These are phyloP conservation scores for Glaucidium brasilianum DNA, from an alignment of 2,113 vertebrate genomes.

Conservation along the genomic window DNA sequence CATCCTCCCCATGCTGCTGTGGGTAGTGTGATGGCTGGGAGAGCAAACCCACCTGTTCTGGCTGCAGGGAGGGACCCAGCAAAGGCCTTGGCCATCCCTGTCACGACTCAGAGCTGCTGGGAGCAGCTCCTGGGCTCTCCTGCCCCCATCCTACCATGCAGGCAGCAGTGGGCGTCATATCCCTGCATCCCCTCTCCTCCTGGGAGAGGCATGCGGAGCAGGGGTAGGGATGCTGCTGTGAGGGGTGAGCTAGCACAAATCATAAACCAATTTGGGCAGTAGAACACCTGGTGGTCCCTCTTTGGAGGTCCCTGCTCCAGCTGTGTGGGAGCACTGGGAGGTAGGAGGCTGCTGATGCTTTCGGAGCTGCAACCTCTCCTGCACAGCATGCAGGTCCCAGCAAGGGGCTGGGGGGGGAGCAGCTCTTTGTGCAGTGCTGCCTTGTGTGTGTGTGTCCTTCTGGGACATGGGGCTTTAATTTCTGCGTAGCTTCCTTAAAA, in stretches of 20 bases:
- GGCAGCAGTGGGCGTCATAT: not conserved
- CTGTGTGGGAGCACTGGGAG: not conserved
- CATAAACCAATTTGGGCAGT: not conserved
- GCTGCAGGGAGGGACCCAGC: not conserved
- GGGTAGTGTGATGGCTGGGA: not conserved
- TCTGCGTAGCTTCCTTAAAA: not conserved
- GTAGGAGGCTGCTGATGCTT: not conserved
- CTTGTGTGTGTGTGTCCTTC: not conserved
- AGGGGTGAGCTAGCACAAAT: not conserved
- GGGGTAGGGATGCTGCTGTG: not conserved
- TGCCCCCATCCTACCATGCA: not conserved
- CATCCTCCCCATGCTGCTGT: fast-evolving
- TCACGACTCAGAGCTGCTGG: not conserved
- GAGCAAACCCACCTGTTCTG: fast-evolving
- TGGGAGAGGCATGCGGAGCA: fast-evolving
- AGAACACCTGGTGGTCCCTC: not conserved
- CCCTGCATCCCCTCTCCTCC: not conserved
- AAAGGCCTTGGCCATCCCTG: fast-evolving
- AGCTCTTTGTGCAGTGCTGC: not conserved
- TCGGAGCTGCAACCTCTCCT: not conserved
- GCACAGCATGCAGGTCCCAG: too few relatives aligned
- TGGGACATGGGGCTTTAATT: not conserved
- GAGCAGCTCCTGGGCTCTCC: not conserved
- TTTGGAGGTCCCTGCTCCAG: not conserved
- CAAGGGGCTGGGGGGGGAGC: not conserved